Evolutionary conservation across 2,113 vertebrate species (phyloP), one percentile per base, ranked within the genome.

Genomic region (Ictalurus punctatus): DNA sequence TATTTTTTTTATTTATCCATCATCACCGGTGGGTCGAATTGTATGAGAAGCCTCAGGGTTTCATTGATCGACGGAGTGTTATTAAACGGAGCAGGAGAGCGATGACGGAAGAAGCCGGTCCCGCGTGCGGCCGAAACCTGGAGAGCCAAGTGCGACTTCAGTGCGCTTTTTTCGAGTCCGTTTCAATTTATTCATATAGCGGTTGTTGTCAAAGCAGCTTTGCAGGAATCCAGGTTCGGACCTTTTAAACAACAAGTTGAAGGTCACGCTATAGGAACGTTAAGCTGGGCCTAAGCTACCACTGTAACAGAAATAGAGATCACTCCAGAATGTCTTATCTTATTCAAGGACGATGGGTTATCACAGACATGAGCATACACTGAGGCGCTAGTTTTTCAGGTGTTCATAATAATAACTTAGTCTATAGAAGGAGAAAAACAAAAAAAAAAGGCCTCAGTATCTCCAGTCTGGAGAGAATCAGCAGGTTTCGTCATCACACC

Each of bases 11-110:
- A 14, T 71, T 87, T 56, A 34, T 56, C 19, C 63, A 25, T 67
- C 63, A 54, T 25, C 59, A 37, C 58, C 69, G 58, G 34, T 79
- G 86, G 71, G 25, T 58, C 58, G 79, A 83, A 80, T 54, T 37
- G 48, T 69, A 67, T 59, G 79, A 59, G 67, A 58, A 61, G 65
- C 87, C 86, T 63, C 52, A 30, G 88, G 61, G 74, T 86, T 85
- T 37, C 23, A 16, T 56, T 81, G 84, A 86, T 82, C 25, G 84
- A 89, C 63, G 56, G 27, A 52, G 52, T 89, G 59, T 82, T 74
- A 88, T 76, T 76, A 86, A 86, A 83, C 52, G 30, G 34, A 84
- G 67, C 67, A 63, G 81, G 65, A 88, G 79, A 73, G 48, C 48
- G n/a, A 85, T 85, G 67, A 73, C 4, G 30, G 59, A 52, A 86